Evolutionary conservation across 2,888 invertebrate genomes (phyloP), one percentile per base, ranked within the genome.

Genomic region (Marronus borbonicus): DNA sequence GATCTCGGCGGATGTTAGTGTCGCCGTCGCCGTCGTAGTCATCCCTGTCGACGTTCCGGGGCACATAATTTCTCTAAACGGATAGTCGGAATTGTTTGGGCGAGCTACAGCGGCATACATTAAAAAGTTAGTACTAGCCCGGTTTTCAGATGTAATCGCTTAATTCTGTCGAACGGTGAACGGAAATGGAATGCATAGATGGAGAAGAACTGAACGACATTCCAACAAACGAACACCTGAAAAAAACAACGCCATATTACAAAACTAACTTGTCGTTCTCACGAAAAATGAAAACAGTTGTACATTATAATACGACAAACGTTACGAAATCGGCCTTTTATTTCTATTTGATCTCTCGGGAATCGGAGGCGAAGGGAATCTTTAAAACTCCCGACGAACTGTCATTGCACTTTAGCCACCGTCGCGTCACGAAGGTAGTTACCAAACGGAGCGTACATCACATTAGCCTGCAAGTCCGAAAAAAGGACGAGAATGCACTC

Each of bases 1-100:
- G 50, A 39, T 62, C 36, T 75, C 62, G 62, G n/a, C 20, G 60
- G 60, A 28, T 60, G 28, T 20, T 28, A 20, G 24, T 60, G n/a
- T 20, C 28, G 60, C 12, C 60, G 24, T n/a, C 17, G 55, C 4
- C 55, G 55, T 55, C 55, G 17, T 8, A 1, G 55, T 17, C n/a
- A 2, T 17, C 55, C n/a, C 17, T 55, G 65, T 65, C 14, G 65
- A 39, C 65, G 39, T 65, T 65, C 39, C 65, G 1, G 65, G 39
- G 17, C 3, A 17, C 65, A 65, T 65, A 65, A 65, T 65, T 65
- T 65, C 17, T n/a, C 44, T 44, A 12, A 36, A n/a, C 39, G 65
- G 65, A 65, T 65, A 36, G 36, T 5, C 39, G n/a, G 65, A 65
- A 65, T 65, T 65, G 65, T 65, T 65, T 39, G n/a, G n/a, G 39